Evolutionary conservation across 53 echinoderm and acorn worm genomes (phyloP).

Genomic region (Actinopyga echinites): DNA sequence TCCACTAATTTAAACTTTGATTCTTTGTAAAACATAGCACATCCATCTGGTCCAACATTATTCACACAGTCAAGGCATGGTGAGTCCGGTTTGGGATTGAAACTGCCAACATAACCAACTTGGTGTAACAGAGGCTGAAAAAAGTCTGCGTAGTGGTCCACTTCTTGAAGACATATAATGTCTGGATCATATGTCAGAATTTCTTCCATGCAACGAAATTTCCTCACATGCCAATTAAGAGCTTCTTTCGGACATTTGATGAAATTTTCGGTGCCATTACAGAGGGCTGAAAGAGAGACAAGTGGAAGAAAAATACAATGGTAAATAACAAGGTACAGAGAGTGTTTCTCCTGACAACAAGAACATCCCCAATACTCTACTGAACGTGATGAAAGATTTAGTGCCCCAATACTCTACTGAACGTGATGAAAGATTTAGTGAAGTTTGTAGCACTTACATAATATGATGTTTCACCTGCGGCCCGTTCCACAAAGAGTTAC

Average conservation of each 20-base stretch:
- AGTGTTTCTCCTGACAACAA: neutral
- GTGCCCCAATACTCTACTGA: too few relatives aligned
- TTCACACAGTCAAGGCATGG: constrained; percentile 77
- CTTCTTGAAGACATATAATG: constrained; percentile 89
- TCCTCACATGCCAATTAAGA: constrained; percentile 77
- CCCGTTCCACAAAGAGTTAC: too few relatives aligned
- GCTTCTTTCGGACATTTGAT: constrained; percentile 88
- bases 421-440: too few relatives aligned
- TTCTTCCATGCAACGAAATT: constrained; percentile 79
- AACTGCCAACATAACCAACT: constrained; percentile 77
- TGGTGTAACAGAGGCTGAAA: constrained; percentile 71
- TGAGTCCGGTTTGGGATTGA: constrained; percentile 93
- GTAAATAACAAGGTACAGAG: neutral
- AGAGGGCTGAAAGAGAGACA: constrained; percentile 62
- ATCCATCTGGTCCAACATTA: constrained; percentile 94
- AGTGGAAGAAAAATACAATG: neutral
- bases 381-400: too few relatives aligned
- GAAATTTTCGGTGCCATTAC: constrained; percentile 90
- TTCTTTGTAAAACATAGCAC: constrained; percentile 85
- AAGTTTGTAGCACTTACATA: too few relatives aligned
- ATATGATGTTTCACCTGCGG: too few relatives aligned
- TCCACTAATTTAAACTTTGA: constrained; percentile 67
- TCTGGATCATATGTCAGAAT: constrained; percentile 96
- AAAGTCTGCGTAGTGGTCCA: constrained; percentile 93
- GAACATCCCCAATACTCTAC: too few relatives aligned